Conservation (phyloP, 2,113 vertebrate species). For the Todiramphus saurophagus region DNA sequence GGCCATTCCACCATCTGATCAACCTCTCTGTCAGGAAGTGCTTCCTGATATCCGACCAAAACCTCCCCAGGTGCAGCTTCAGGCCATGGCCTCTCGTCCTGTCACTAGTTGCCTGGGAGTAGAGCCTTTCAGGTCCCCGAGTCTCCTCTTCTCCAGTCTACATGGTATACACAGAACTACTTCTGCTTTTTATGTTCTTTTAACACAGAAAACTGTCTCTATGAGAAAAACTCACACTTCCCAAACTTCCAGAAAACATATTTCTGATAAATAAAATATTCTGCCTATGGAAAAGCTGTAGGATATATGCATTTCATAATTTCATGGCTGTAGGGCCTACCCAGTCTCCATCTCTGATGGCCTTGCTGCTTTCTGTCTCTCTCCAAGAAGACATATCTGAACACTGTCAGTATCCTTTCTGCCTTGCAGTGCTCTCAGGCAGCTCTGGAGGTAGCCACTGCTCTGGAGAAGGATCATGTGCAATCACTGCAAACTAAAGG, state of each 20-base stretch:
- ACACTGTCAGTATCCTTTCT: background rate
- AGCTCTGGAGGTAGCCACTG: background rate
- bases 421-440: too few species aligned
- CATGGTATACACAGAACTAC: background rate
- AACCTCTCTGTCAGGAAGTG: too few species aligned
- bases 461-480: background rate
- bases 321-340: background rate
- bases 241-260: background rate
- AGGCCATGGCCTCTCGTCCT: too few species aligned
- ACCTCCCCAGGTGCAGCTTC: too few species aligned
- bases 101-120: too few species aligned
- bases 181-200: conserved; percentile 53
- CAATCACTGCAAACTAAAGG: background rate
- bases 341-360: background rate
- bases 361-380: background rate
- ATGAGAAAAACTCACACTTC: background rate
- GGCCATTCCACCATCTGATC: too few species aligned
- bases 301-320: background rate
- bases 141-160: too few species aligned
- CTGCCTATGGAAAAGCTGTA: background rate
- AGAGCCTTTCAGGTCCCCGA: too few species aligned
- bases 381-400: background rate
- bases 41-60: too few species aligned
- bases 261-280: background rate
- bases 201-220: conserved; percentile 45